These are phyloP conservation scores for Turnix velox DNA, from an alignment of 2,113 vertebrate species.

Conservation along the genomic window DNA sequence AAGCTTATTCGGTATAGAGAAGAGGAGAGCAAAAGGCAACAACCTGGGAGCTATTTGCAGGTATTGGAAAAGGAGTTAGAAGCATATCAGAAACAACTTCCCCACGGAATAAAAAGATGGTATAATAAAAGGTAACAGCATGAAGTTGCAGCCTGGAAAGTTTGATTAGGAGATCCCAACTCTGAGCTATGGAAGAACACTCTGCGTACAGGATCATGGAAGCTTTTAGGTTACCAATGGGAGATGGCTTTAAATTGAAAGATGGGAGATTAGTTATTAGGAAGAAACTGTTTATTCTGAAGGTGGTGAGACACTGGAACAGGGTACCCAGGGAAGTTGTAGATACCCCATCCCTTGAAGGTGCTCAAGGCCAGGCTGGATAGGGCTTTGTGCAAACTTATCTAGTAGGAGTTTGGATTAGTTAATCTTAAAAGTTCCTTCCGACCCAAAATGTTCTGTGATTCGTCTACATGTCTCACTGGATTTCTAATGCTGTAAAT, in stretches of 20 bases:
- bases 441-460: background rate
- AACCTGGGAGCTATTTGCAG: background rate
- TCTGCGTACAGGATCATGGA: background rate
- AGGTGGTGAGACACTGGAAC: background rate
- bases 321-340: background rate
- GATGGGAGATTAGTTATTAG: no score
- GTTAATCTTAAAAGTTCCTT: background rate
- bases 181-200: background rate
- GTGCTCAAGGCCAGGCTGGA: background rate
- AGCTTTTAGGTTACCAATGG: background rate
- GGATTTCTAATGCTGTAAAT: background rate
- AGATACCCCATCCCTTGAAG: background rate
- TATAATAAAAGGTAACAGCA: background rate
- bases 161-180: background rate
- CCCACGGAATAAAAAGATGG: background rate
- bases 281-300: no score
- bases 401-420: background rate
- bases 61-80: background rate
- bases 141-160: background rate
- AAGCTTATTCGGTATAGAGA: background rate
- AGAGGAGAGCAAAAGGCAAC: background rate
- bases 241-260: no score
- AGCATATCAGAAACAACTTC: background rate
- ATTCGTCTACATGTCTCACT: background rate
- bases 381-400: background rate